Percentiles rank a stretch among this genome's conserved stretches.
phyloP scores from a whole-genome alignment of 2,888 invertebrate species.

The Drosophila anceps region DNA sequence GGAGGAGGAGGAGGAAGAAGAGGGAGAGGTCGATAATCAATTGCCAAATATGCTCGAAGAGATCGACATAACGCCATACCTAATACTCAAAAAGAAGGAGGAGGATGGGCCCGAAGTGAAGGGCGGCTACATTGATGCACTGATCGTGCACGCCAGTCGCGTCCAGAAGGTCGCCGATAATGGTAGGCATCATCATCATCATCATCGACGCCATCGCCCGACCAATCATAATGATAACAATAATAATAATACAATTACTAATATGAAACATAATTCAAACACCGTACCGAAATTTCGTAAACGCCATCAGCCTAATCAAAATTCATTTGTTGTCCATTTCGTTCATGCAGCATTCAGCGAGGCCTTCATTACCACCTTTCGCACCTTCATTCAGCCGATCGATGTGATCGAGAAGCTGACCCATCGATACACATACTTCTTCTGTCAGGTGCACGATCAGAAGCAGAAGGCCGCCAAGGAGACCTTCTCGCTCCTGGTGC shows the following conservation, averaged over 20 bases:
- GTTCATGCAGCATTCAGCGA: constrained; percentile 87
- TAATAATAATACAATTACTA: constrained; percentile 1
- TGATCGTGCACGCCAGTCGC: constrained; percentile 98
- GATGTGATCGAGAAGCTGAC: constrained; percentile 94
- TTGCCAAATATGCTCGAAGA: constrained; percentile 90
- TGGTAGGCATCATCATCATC: constrained; percentile 76
- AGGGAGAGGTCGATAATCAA: constrained; percentile 65
- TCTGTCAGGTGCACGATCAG: constrained; percentile 89
- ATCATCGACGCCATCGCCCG: constrained; percentile 9
- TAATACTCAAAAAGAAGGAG: constrained; percentile 91
- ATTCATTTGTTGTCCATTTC: constrained; percentile 54
- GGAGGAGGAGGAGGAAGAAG: constrained; percentile 42
- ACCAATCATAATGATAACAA: neutral
- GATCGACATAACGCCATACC: constrained; percentile 92
- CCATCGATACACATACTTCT: constrained; percentile 88
- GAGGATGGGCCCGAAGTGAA: constrained; percentile 96
- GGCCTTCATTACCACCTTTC: constrained; percentile 98
- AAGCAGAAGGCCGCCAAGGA: constrained; percentile 93
- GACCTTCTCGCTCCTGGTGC: constrained; percentile 95
- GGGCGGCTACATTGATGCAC: constrained; percentile 96
- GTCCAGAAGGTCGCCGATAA: constrained; percentile 90
- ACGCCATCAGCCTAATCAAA: constrained; percentile 34
- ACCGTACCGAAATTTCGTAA: constrained; percentile 28
- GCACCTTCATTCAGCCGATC: constrained; percentile 96
- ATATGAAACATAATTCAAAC: constrained; percentile 13